Percentiles rank a stretch among this genome's conserved stretches.
Evolutionary conservation across 2,113 vertebrate species (phyloP).

Genomic region (Cololabis saira): DNA sequence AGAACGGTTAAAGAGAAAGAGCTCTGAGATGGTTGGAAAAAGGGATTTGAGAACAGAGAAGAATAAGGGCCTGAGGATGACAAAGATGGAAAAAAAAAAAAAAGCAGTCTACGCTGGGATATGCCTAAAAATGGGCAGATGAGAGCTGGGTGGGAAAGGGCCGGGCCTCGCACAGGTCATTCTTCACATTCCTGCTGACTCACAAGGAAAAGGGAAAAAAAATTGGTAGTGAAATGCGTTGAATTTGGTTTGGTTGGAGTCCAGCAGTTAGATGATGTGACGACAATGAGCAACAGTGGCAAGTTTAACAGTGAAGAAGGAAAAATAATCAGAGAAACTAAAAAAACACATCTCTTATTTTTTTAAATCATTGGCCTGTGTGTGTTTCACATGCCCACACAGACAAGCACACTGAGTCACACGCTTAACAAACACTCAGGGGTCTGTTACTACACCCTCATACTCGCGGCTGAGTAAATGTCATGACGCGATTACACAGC

Average conservation of each 20-base stretch:
- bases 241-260: slow-evolving; percentile 26
- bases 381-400: slow-evolving; percentile 13
- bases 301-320: slow-evolving; percentile 8
- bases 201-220: slow-evolving; percentile 56
- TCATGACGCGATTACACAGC: slow-evolving; percentile 45
- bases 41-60: slow-evolving; percentile 19
- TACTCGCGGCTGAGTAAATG: slow-evolving; percentile 34
- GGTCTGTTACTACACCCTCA: slow-evolving; percentile 39
- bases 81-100: slow-evolving; percentile 47
- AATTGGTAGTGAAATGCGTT: slow-evolving; percentile 23
- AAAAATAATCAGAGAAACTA: slow-evolving; percentile 24
- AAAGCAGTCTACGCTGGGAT: slow-evolving; percentile 27
- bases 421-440: slow-evolving; percentile 32
- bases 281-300: neutral
- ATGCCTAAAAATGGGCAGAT: slow-evolving; percentile 81
- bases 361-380: slow-evolving; percentile 9
- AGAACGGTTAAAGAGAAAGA: slow-evolving; percentile 35
- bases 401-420: slow-evolving; percentile 4
- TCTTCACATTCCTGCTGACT: slow-evolving; percentile 82
- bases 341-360: slow-evolving; percentile 14
- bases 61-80: slow-evolving; percentile 31
- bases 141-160: slow-evolving; percentile 68
- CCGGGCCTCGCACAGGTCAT: slow-evolving; percentile 64
- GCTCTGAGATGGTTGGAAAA: slow-evolving; percentile 36
- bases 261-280: slow-evolving; percentile 22